Evolutionary conservation across 2,888 invertebrate species (phyloP), one percentile per base, ranked within the genome.

Genomic region (Drosophila austrosaltans): DNA sequence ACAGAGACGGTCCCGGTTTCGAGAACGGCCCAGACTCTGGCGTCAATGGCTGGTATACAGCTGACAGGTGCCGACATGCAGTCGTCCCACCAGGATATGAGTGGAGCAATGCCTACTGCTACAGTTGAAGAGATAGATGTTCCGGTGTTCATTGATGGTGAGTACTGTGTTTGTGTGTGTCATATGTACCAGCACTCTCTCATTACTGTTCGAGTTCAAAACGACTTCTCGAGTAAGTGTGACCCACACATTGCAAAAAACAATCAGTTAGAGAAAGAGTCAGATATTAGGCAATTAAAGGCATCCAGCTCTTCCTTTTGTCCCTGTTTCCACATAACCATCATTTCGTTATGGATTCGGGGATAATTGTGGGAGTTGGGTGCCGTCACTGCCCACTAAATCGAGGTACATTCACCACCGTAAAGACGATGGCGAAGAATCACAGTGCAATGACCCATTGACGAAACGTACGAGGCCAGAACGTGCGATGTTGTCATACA

Each of bases 51-150:
- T 81, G 91, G 90, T 76, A 85, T 90, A 83, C 90, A 90, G 84
- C 82, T 91, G 81, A 87, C 91, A 89, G 87, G 87, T 90, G 83
- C 83, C 80, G 89, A 91, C 74, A 82, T 79, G 86, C 72, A 56
- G 86, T 82, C 81, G 78, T 83, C 82, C 83, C 85, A 65, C 81
- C 79, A 70, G 91, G 91, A 86, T 89, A 84, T 91, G 90, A 91
- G 91, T 91, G 91, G 91, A 91, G 91, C 90, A 91, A 91, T 90
- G 91, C 90, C 90, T 89, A 89, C 90, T 91, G 91, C 91, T 87
- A 90, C 90, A 91, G 91, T 91, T 91, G 91, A 91, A 91, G 91
- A 90, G 90, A 90, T 91, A 82, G 87, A 91, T 80, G 91, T 91
- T 90, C 90, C 91, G 89, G 91, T 91, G 89, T 91, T 91, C 91